Evolutionary conservation across 2,797 vertebrate genomes (phyloP).

Genomic region (Mormyrus hasselquistii): DNA sequence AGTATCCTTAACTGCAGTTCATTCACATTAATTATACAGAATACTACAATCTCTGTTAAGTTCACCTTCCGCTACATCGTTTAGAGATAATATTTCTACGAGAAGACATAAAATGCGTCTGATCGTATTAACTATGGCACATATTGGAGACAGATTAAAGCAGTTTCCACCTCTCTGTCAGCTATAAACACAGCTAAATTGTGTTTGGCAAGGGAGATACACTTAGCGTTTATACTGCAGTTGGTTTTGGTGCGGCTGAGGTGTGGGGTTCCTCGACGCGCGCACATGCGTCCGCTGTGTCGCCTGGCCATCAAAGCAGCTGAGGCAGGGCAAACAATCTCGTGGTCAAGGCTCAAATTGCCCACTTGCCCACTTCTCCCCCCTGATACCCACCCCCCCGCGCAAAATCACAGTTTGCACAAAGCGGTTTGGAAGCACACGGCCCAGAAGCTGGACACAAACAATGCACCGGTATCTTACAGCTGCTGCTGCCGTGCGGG

Average conservation of each 20-base stretch:
- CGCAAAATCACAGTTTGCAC: constrained; percentile 17
- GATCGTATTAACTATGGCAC: neutral
- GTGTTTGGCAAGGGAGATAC: constrained; percentile 12
- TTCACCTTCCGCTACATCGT: constrained; percentile 8
- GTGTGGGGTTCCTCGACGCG: constrained; percentile 28
- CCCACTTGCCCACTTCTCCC: neutral
- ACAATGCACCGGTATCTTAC: neutral
- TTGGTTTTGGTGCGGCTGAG: constrained; percentile 18
- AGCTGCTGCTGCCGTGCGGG: neutral
- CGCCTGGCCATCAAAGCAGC: constrained; percentile 27
- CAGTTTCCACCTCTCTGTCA: neutral
- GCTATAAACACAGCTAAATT: constrained; percentile 12
- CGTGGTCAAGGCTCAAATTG: constrained; percentile 30
- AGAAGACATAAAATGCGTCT: neutral
- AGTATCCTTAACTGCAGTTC: constrained; percentile 8
- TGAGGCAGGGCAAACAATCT: constrained; percentile 29
- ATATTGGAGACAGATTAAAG: constrained; percentile 14
- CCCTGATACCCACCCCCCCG: neutral
- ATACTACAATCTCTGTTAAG: neutral
- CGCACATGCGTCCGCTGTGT: constrained; percentile 27
- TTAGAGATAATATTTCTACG: constrained; percentile 10
- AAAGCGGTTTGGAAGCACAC: constrained; percentile 18
- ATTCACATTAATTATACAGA: constrained; percentile 5
- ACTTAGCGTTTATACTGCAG: neutral
- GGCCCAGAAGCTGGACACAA: constrained; percentile 21